Evolutionary conservation across 1,140 invertebrate species (phyloP), one percentile per base, ranked within the genome.

Genomic region (Ceratina calcarata): DNA sequence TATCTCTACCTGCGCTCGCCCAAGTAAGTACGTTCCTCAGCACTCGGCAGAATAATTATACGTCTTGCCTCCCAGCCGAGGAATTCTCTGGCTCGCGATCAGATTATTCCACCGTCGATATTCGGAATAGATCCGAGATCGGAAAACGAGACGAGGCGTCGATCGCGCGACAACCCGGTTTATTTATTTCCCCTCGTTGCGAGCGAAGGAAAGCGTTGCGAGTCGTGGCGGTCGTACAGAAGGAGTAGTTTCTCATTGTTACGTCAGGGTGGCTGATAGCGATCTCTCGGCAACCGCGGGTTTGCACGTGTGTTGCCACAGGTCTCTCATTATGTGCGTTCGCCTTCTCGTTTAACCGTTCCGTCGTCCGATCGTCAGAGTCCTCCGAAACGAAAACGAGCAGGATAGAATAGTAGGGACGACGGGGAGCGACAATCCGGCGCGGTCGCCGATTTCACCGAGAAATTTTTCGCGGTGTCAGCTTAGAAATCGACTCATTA

Each of bases 241-340:
- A 45, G 37, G 75, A 86, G 86, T 80, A 91, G 88, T 91, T 92
- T 92, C 91, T 91, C 90, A 92, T 92, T 91, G 91, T 92, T 92
- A 90, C 91, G 89, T 91, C 91, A 92, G 87, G 53, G n/a, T 55
- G 53, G 67, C 75, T 87, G 91, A 92, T 89, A 89, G 70, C 79
- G 37, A 90, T 91, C 90, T 86, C 81, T 82, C 86, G 77, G 86
- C 83, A 27, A 82, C 81, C 80, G 81, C 86, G 87, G 85, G 82
- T 87, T 85, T 90, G 84, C 85, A 86, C 88, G 85, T 81, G 87
- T 57, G 55, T 86, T 88, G 86, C 88, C 87, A 84, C 86, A 86
- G 80, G 84, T 83, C 89, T 83, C 87, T 91, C 89, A 86, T 91
- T 91, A 90, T 88, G 86, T 85, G 71, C 71, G 60, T 83, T 85